Evolutionary conservation across 2,888 invertebrate species (phyloP).

Genomic region (Macropis europaea): DNA sequence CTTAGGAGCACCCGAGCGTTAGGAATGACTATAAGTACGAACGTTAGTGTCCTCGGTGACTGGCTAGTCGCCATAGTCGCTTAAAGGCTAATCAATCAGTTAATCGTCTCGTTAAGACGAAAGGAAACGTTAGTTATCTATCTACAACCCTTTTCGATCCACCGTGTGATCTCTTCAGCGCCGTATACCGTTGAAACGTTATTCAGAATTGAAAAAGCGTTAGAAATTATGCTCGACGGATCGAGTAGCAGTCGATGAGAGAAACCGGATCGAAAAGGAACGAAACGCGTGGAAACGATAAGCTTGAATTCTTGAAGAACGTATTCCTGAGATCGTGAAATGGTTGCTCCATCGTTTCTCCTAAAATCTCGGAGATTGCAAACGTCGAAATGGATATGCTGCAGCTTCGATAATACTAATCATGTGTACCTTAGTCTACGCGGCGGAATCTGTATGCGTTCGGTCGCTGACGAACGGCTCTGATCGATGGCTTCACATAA

Average conservation of each 20-base stretch:
- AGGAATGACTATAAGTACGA: slow-evolving; percentile 56
- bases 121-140: not conserved
- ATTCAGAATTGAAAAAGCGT: no score
- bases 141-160: no score
- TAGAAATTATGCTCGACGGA: no score
- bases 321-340: slow-evolving; percentile 41
- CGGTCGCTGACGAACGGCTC: slow-evolving; percentile 18
- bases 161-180: no score
- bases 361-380: slow-evolving; percentile 2
- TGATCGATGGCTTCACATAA: not conserved
- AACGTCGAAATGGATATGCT: slow-evolving; percentile 24
- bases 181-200: slow-evolving; percentile 9
- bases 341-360: slow-evolving; percentile 19
- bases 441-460: slow-evolving; percentile 6
- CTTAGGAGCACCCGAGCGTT: slow-evolving; percentile 53
- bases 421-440: slow-evolving; percentile 9
- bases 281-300: slow-evolving; percentile 1
- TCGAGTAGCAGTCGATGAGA: no score
- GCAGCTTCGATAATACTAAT: not conserved
- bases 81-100: slow-evolving; percentile 19
- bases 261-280: no score
- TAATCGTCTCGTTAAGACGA: not conserved
- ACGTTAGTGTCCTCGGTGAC: slow-evolving; percentile 35
- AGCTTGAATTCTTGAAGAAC: slow-evolving; percentile 7
- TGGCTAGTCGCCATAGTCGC: slow-evolving; percentile 38